Evolutionary conservation across 2,888 invertebrate genomes (phyloP).

Genomic region (Candidula unifasciata): DNA sequence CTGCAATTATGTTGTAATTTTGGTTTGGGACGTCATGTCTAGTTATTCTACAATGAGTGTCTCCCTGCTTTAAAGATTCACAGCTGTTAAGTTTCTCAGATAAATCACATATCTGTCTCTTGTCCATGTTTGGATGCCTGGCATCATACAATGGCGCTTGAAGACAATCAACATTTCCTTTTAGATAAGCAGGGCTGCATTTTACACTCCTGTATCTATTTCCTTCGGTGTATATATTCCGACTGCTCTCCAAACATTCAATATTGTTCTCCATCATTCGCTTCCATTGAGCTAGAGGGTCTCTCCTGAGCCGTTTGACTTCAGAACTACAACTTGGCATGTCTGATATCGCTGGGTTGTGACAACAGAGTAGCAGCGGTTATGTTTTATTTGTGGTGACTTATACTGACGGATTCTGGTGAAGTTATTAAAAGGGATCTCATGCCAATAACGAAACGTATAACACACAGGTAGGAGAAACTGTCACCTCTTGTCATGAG

Average conservation of each 20-base stretch:
- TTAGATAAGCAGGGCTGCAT: too few relatives aligned
- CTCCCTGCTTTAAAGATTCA: not conserved
- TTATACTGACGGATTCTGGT: too few relatives aligned
- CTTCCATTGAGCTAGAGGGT: constrained; percentile 25
- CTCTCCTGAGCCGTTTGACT: constrained; percentile 1
- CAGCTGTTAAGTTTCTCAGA: not conserved
- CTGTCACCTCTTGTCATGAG: too few relatives aligned
- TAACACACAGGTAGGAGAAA: too few relatives aligned
- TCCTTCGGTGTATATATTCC: not conserved
- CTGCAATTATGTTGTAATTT: not conserved
- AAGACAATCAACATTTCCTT: not conserved
- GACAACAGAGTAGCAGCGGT: not conserved
- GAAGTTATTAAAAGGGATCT: too few relatives aligned
- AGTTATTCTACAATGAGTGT: not conserved
- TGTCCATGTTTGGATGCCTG: not conserved
- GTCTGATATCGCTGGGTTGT: not conserved
- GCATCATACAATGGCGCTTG: not conserved
- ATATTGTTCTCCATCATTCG: constrained; percentile 34
- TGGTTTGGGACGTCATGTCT: not conserved
- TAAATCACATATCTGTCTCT: too few relatives aligned
- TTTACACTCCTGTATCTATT: not conserved
- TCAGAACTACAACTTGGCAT: not conserved
- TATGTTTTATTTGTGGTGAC: too few relatives aligned
- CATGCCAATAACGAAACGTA: too few relatives aligned
- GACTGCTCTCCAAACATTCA: constrained; percentile 9